phyloP scores from a whole-genome alignment of 2,888 invertebrate species.

The Cenopis cana region DNA sequence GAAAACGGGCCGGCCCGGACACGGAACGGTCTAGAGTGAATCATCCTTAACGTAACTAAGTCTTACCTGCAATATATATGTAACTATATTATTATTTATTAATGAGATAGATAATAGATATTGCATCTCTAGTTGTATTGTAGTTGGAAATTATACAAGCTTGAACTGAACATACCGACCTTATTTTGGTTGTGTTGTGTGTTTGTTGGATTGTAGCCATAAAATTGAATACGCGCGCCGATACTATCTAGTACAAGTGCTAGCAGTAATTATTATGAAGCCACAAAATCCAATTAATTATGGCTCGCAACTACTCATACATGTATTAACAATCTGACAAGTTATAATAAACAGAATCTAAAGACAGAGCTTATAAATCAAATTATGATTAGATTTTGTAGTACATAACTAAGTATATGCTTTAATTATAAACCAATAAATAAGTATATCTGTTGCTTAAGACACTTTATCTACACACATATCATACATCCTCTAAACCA shows the following conservation, averaged over 20 bases:
- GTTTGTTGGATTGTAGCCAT: constrained; percentile 18
- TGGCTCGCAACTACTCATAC: constrained; percentile 11
- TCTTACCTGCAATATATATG: no score
- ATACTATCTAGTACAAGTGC: constrained; percentile 17
- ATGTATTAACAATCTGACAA: constrained; percentile 7
- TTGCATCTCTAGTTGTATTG: background rate
- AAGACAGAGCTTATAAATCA: constrained; percentile 2
- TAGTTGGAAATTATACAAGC: background rate
- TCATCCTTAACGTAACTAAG: no score
- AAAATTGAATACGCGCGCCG: constrained; percentile 20
- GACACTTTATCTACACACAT: no score
- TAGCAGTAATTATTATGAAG: constrained; percentile 30
- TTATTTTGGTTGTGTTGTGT: no score
- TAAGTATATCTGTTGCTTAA: background rate
- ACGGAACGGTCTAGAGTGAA: no score
- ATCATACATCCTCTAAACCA: no score
- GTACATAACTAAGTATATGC: background rate
- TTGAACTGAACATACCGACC: background rate
- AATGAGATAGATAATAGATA: no score
- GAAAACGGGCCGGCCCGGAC: no score
- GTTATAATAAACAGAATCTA: constrained; percentile 13
- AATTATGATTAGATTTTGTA: constrained; percentile 2
- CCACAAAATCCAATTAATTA: constrained; percentile 30
- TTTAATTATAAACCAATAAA: background rate
- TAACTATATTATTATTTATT: no score